Evolutionary conservation across 2,113 vertebrate species (phyloP).

Genomic region (Boulengeromyrus knoepffleri): DNA sequence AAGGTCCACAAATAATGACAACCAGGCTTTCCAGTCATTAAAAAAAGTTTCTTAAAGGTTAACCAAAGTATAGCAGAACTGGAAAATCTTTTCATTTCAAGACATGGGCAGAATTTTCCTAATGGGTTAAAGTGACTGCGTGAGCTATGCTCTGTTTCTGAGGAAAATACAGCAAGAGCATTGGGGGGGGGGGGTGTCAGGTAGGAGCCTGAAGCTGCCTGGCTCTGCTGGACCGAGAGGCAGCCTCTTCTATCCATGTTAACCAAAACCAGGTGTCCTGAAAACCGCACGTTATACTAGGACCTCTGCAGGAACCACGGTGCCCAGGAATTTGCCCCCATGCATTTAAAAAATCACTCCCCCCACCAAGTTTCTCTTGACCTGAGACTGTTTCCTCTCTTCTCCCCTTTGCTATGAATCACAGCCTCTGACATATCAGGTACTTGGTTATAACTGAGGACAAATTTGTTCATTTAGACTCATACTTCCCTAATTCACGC

Average conservation of each 20-base stretch:
- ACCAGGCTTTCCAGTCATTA: neutral
- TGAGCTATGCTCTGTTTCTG: neutral
- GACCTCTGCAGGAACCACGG: neutral
- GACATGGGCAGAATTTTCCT: neutral
- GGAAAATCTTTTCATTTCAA: neutral
- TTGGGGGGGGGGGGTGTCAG: neutral
- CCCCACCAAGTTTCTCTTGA: neutral
- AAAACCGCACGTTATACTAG: neutral
- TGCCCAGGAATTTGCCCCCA: neutral
- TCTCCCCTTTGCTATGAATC: neutral
- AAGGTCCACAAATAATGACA: neutral
- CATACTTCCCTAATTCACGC: neutral
- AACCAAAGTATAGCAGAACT: neutral
- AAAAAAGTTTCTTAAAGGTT: neutral
- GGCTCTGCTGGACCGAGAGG: neutral
- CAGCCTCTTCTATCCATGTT: neutral
- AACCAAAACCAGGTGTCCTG: neutral
- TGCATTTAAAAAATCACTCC: neutral
- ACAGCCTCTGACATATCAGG: neutral
- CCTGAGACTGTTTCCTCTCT: neutral
- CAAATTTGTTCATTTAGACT: neutral
- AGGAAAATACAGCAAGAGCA: neutral
- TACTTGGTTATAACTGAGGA: neutral
- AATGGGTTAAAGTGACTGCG: neutral
- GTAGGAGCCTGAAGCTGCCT: constrained; percentile 18